Conservation (phyloP, 2,113 vertebrate species). For the Murina feae region DNA sequence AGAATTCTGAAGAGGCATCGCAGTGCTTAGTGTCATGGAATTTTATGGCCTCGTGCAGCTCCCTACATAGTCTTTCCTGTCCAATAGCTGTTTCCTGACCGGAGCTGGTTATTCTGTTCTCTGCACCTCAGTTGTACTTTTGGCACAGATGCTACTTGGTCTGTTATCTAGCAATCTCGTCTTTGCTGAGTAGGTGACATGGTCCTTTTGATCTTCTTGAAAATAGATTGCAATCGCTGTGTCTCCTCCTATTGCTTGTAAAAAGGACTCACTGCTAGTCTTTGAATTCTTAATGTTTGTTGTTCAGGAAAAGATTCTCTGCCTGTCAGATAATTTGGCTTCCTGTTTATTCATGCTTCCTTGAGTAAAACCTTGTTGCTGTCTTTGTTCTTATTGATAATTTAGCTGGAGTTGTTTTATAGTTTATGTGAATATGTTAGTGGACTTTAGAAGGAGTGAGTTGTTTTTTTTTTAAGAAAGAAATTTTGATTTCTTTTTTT, state of each 20-base stretch:
- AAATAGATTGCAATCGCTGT: background rate
- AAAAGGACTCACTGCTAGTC: background rate
- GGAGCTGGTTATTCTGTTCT: background rate
- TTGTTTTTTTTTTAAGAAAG: too few species aligned
- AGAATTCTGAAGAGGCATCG: background rate
- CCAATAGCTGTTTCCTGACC: background rate
- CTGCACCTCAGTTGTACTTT: background rate
- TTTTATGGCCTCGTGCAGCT: background rate
- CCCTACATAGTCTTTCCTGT: background rate
- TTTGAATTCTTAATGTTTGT: background rate
- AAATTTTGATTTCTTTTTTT: too few species aligned
- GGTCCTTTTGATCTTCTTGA: background rate
- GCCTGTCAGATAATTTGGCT: background rate
- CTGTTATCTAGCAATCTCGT: background rate
- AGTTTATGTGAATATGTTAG: background rate
- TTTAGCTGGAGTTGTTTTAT: conserved; percentile 11
- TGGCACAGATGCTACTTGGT: background rate
- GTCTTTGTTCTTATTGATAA: background rate
- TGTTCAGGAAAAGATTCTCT: background rate
- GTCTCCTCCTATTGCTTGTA: background rate
- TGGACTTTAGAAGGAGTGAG: background rate
- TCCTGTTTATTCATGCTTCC: background rate
- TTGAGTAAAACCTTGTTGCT: background rate
- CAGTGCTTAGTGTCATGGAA: background rate
- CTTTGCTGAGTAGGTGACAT: background rate